Conservation (phyloP, 2,113 vertebrate species). For the Entomyzon cyanotis region DNA sequence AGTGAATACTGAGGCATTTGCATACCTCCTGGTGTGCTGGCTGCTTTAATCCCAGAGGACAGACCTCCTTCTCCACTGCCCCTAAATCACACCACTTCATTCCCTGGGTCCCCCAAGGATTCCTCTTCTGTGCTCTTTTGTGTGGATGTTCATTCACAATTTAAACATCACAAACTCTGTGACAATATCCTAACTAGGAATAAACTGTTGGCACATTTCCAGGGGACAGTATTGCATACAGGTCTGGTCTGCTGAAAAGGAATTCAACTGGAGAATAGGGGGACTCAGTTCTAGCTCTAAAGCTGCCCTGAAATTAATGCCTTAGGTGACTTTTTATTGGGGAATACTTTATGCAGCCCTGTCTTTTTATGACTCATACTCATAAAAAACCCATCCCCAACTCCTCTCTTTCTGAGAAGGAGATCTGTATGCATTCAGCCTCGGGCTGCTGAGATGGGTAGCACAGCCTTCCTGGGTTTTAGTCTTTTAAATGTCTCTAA, state of each 20-base stretch:
- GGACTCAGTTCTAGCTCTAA: background rate
- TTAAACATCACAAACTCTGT: background rate
- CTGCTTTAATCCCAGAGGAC: background rate
- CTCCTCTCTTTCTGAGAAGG: background rate
- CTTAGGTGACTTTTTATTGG: background rate
- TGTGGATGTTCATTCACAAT: background rate
- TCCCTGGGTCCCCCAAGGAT: background rate
- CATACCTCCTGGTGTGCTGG: slow-evolving; percentile 16
- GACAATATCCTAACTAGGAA: background rate
- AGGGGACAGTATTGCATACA: background rate
- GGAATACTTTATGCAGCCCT: background rate
- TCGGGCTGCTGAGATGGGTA: background rate
- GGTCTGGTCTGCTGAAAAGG: background rate
- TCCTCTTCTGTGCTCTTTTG: background rate
- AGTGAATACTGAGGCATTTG: background rate
- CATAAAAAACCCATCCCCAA: background rate
- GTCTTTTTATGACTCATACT: background rate
- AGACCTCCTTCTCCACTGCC: background rate
- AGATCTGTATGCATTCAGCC: background rate
- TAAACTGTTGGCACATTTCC: background rate
- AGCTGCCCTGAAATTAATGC: background rate
- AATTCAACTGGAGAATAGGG: background rate
- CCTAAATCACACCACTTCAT: background rate
- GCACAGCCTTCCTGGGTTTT: background rate
- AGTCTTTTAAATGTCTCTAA: background rate